A percentile compares a stretch with the other conserved stretches of the same genome.
phyloP scores from a whole-genome alignment of 1,140 invertebrate species.

The Drosophila obscura region DNA sequence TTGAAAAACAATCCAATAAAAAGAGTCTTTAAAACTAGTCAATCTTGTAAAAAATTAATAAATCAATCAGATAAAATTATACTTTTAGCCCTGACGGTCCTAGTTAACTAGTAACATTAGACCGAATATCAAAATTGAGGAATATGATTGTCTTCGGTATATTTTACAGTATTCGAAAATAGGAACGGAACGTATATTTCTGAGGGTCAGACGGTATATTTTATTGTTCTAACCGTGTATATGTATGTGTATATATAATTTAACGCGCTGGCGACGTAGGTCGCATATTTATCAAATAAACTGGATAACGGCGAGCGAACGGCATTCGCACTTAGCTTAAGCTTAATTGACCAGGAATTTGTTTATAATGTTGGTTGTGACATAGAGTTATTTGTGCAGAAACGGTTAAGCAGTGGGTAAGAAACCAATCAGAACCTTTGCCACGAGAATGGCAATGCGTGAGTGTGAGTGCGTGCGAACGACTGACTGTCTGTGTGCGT shows the following conservation, averaged over 20 bases:
- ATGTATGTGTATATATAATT: conserved; percentile 29
- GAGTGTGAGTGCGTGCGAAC: conserved; percentile 41
- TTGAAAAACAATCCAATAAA: too few relatives aligned
- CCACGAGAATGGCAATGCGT: conserved; percentile 52
- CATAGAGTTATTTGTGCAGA: conserved; percentile 76
- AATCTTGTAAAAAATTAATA: too few relatives aligned
- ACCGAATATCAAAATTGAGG: too few relatives aligned
- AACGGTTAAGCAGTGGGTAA: conserved; percentile 74
- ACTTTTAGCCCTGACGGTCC: too few relatives aligned
- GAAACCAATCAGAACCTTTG: conserved; percentile 66
- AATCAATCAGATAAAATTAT: too few relatives aligned
- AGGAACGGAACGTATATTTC: too few relatives aligned
- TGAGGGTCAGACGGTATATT: too few relatives aligned
- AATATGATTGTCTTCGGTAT: too few relatives aligned
- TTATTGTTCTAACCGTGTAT: conserved; percentile 49
- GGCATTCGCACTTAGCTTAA: conserved; percentile 65
- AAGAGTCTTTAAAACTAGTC: too few relatives aligned
- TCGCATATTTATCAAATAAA: conserved; percentile 72
- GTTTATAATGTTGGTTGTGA: conserved; percentile 80
- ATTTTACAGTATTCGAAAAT: too few relatives aligned
- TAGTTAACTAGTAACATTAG: too few relatives aligned
- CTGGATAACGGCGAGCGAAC: conserved; percentile 67
- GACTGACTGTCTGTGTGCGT: conserved; percentile 29
- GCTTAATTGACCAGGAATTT: conserved; percentile 79
- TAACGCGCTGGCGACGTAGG: conserved; percentile 55